These are phyloP conservation scores for Pygoscelis antarcticus DNA, from an alignment of 2,113 vertebrate species.

Conservation along the genomic window DNA sequence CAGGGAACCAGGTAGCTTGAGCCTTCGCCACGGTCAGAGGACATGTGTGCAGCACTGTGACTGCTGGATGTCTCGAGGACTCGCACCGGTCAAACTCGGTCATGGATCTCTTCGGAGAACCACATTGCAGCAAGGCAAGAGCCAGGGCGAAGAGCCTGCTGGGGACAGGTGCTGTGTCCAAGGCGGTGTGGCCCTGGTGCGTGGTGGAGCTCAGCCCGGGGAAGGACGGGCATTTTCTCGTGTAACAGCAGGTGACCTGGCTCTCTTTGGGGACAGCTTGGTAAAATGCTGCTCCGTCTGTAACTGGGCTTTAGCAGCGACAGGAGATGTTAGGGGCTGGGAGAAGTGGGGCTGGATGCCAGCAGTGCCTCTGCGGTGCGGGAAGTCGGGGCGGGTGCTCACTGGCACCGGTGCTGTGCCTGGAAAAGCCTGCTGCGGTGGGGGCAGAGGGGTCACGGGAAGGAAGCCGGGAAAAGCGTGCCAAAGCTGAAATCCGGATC, in stretches of 20 bases:
- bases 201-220: too few relatives aligned
- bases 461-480: too few relatives aligned
- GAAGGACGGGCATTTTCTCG: fast-evolving
- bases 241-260: background rate
- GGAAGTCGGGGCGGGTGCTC: background rate
- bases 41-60: fast-evolving
- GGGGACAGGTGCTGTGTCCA: fast-evolving
- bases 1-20: background rate
- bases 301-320: background rate
- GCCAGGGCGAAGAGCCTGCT: background rate
- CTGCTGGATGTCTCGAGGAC: background rate
- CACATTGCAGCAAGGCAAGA: fast-evolving
- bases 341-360: background rate
- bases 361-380: too few relatives aligned
- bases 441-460: too few relatives aligned
- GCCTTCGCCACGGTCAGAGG: background rate
- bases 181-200: fast-evolving
- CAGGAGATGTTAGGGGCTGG: too few relatives aligned
- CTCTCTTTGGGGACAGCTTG: background rate
- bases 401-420: too few relatives aligned
- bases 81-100: fast-evolving
- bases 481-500: background rate
- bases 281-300: background rate
- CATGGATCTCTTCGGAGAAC: too few relatives aligned
- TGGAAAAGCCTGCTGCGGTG: too few relatives aligned